Base-by-base conservation (phyloP, 1,140 invertebrate species). In the Phortica variegata region DNA sequence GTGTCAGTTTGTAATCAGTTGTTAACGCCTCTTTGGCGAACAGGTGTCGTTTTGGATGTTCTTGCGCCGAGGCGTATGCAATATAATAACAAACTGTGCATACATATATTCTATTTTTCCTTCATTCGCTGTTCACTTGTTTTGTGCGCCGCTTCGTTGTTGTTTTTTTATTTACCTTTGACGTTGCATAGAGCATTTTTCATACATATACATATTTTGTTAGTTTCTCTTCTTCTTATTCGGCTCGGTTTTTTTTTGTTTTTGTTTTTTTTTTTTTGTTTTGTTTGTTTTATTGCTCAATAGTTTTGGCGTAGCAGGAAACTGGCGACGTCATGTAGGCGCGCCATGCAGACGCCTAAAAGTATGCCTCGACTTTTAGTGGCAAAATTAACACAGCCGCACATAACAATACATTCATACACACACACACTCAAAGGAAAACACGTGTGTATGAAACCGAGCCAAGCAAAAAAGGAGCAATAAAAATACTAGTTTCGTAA, bases 351-450 rank as follows among this genome's bases (percentile, higher is more conserved):
- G 63, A 63, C 63, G 63, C 63, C 63, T 65, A 47, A 62, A 68
- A 68, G 53, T 68, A 68, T 63, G 60, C 63, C 60, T 68, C 58
- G 56, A 43, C 59, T 63, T 68, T 68, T 66, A 68, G 62, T 66
- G 59, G 56, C 56, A 59, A 66, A 66, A 65, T 62, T 50, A 60
- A 59, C 49, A 65, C 56, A 56, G 53, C 56, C 59, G 56, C 60
- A 60, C 60, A 56, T 26, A 10, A 26, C 5, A 6, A 26, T 26
- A 10, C 23, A 26, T 5, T 26, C 5, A 26, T 6, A 61, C 46
- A 43, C 18, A 26, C 41, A 29, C n/a, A 31, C 17, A 37, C 41
- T 19, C 1, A 21, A 34, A 23, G 17, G 23, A 57, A 43, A 54
- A 46, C 18, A 26, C 10, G 10, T 26, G 23, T 26, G 23, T 26